Evolutionary conservation across 92 coral and sea anemone species (phyloP).

Genomic region (Chrysogorgia sp.): DNA sequence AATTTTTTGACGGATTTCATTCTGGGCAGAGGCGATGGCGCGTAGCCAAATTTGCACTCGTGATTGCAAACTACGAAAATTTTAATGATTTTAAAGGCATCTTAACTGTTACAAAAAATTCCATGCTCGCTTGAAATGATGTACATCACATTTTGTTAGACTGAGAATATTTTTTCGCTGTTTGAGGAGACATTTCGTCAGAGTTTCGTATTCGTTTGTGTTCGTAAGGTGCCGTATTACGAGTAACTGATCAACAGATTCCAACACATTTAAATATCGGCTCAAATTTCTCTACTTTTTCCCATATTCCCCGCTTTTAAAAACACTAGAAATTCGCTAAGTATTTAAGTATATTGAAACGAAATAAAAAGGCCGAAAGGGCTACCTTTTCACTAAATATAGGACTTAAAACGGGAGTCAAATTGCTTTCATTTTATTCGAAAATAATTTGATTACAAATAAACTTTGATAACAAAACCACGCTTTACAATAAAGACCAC

Average conservation of each 20-base stretch:
- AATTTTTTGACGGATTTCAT: constrained; percentile 24
- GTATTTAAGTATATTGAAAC: neutral
- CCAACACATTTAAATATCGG: constrained; percentile 26
- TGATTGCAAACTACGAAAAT: constrained; percentile 17
- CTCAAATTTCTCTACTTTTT: constrained; percentile 24
- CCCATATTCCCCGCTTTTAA: neutral
- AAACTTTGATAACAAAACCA: constrained; percentile 44
- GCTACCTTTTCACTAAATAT: neutral
- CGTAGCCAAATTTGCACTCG: constrained; percentile 49
- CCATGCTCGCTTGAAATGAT: neutral
- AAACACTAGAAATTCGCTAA: constrained; percentile 21
- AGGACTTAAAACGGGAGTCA: constrained; percentile 21
- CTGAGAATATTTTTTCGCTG: constrained; percentile 9
- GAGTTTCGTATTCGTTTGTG: constrained; percentile 19
- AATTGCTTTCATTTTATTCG: constrained; percentile 45
- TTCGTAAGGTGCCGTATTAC: neutral
- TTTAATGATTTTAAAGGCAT: neutral
- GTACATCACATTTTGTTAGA: neutral
- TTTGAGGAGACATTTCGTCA: constrained; percentile 22
- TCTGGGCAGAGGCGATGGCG: constrained; percentile 37
- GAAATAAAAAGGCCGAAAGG: neutral
- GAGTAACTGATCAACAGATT: constrained; percentile 29
- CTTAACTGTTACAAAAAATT: constrained; percentile 13
- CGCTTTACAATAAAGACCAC: constrained; percentile 19
- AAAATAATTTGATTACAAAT: constrained; percentile 53